Evolutionary conservation across 2,113 vertebrate species (phyloP).

Genomic region (Nothobranchius furzeri): DNA sequence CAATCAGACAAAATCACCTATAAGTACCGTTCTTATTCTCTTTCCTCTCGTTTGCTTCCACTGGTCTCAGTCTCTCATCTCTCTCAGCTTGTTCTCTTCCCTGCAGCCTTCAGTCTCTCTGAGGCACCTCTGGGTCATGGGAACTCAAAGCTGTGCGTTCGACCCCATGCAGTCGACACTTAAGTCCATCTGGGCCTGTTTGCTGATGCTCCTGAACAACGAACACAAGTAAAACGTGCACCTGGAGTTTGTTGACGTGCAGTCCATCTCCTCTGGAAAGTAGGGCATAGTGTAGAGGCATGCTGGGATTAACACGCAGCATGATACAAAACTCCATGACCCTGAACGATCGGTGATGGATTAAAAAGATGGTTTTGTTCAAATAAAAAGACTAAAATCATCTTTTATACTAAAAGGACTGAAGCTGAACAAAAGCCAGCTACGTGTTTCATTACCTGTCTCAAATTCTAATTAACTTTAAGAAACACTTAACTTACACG

Average conservation of each 20-base stretch:
- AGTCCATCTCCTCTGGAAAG: conserved; percentile 34
- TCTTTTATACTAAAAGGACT: too few species aligned
- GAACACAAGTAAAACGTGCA: conserved; percentile 22
- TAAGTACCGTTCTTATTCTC: neutral
- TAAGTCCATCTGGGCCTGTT: conserved; percentile 46
- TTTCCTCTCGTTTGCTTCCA: too few species aligned
- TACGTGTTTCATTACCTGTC: too few species aligned
- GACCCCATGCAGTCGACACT: conserved; percentile 46
- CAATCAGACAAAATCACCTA: conserved; percentile 1
- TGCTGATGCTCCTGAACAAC: conserved; percentile 40
- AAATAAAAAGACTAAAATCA: too few species aligned
- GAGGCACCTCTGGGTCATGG: conserved; percentile 62
- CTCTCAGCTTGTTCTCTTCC: conserved; percentile 44
- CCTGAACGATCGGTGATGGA: too few species aligned
- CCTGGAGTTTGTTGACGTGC: conserved; percentile 53
- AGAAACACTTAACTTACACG: too few species aligned
- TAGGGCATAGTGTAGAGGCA: conserved; percentile 48
- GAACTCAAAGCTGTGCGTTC: conserved; percentile 65
- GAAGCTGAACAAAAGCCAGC: too few species aligned
- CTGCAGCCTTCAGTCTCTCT: conserved; percentile 28
- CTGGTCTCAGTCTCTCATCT: conserved; percentile 36
- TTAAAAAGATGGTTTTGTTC: too few species aligned
- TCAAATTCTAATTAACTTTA: too few species aligned
- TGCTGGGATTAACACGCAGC: conserved; percentile 30
- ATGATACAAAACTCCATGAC: neutral